Evolutionary conservation across 2,888 invertebrate species (phyloP).

Genomic region (Selenia dentaria): DNA sequence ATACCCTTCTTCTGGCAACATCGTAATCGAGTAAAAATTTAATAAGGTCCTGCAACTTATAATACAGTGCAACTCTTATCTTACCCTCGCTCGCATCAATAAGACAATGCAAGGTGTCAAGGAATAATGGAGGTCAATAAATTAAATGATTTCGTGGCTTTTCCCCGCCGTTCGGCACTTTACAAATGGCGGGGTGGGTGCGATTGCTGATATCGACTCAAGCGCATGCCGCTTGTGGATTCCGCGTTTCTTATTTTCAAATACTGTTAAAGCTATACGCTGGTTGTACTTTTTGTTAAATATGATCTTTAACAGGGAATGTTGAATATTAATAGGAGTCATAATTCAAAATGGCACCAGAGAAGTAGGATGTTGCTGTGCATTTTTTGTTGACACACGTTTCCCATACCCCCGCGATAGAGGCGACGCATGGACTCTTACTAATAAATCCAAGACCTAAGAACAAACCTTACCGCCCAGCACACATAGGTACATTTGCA

Average conservation of each 20-base stretch:
- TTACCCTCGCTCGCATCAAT: conserved; percentile 18
- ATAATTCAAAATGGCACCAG: too few relatives aligned
- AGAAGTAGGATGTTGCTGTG: too few relatives aligned
- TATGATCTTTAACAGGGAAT: too few relatives aligned
- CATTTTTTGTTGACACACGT: too few relatives aligned
- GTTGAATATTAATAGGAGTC: too few relatives aligned
- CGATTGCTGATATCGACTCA: conserved; percentile 43
- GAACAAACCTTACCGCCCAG: too few relatives aligned
- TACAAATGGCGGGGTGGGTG: conserved; percentile 55
- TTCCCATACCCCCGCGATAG: too few relatives aligned
- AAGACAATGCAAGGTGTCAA: conserved; percentile 20
- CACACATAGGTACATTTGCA: too few relatives aligned
- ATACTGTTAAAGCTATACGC: background rate
- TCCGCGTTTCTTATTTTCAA: conserved; percentile 1
- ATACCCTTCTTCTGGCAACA: too few relatives aligned
- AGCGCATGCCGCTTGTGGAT: conserved; percentile 19
- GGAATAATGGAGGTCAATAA: conserved; percentile 32
- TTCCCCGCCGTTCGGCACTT: conserved; percentile 37
- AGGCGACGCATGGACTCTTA: too few relatives aligned
- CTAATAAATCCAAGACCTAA: too few relatives aligned
- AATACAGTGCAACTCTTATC: conserved; percentile 15
- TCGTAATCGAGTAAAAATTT: background rate
- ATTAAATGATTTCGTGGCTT: conserved; percentile 34
- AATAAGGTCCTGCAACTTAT: background rate
- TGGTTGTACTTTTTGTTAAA: too few relatives aligned